These are phyloP conservation scores for Melanostoma mellinum DNA, from an alignment of 2,888 invertebrate genomes.

Conservation along the genomic window DNA sequence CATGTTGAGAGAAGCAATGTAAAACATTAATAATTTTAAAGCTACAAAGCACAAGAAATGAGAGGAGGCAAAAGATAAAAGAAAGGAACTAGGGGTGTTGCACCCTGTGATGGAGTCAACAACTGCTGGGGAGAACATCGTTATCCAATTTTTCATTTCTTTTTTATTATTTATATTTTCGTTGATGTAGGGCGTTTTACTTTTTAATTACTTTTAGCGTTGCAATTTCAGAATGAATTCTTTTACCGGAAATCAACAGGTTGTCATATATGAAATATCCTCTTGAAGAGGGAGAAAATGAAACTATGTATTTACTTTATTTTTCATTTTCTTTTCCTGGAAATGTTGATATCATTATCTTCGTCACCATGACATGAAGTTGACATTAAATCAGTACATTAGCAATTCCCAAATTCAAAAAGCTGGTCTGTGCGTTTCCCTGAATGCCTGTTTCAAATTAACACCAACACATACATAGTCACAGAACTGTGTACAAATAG, in stretches of 20 bases:
- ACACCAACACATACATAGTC: constrained; percentile 6
- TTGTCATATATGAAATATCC: constrained; percentile 1
- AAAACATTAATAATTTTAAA: neutral
- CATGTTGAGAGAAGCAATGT: neutral
- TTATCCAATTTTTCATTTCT: neutral
- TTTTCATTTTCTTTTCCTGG: neutral
- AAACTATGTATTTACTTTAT: too few relatives aligned
- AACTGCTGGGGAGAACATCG: neutral
- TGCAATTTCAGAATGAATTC: constrained; percentile 23
- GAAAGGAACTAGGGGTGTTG: neutral
- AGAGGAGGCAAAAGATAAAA: neutral
- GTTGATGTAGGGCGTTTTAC: neutral
- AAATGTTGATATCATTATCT: constrained; percentile 20
- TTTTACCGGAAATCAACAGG: constrained; percentile 49
- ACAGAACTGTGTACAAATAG: constrained; percentile 8
- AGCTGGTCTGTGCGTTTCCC: constrained; percentile 5
- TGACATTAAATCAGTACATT: constrained; percentile 32
- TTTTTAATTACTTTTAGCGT: constrained; percentile 19
- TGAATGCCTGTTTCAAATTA: constrained; percentile 24
- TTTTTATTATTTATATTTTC: neutral
- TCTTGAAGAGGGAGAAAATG: neutral
- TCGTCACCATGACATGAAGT: constrained; percentile 20
- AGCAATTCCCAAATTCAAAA: constrained; percentile 40
- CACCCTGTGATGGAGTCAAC: constrained; percentile 3
- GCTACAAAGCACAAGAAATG: neutral